Evolutionary conservation across 2,797 vertebrate genomes (phyloP), one percentile per base, ranked within the genome.

Genomic region (Acanthornis magna): DNA sequence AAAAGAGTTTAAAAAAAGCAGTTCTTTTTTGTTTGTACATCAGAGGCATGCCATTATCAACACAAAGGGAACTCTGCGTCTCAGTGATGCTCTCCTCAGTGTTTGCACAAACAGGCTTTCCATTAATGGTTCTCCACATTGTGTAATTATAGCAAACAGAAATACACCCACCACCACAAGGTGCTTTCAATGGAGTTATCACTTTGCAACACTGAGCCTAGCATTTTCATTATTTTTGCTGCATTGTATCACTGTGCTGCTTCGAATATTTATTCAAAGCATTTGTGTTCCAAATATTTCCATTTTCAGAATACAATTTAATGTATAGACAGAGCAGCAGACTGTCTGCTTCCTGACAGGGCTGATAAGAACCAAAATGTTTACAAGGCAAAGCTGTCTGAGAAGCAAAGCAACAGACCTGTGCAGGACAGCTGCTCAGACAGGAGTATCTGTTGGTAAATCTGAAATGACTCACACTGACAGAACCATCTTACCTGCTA

Each of bases 281-380:
- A 65, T 80, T 62, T 79, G 36, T 88, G 85, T 86, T 93, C 67
- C 73, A 90, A 86, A 84, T 86, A 85, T 50, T 95, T 88, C 90
- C 71, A 86, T 84, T 95, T 94, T 81, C 89, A 88, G 71, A 91
- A 95, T 40, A 81, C 82, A 93, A 60, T 92, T 91, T 89, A 92
- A 89, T 36, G 76, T 93, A 89, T 71, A 95, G 95, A 96, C 83
- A 92, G 78, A 95, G 86, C 43, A 85, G 43, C 58, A 88, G 76
- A 88, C 50, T 51, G 72, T n/a, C 94, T 94, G 76, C 80, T 85
- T 92, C 57, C 78, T 93, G 93, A 94, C 90, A 90, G 85, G 53
- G 54, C 66, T 86, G 93, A 92, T 96, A 95, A 92, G 88, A 91
- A 55, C 77, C 38, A 63, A 62, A 83, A 53, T 58, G 85, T 92